Conservation (phyloP, 1,140 invertebrate genomes). For the Ladona fulva region DNA sequence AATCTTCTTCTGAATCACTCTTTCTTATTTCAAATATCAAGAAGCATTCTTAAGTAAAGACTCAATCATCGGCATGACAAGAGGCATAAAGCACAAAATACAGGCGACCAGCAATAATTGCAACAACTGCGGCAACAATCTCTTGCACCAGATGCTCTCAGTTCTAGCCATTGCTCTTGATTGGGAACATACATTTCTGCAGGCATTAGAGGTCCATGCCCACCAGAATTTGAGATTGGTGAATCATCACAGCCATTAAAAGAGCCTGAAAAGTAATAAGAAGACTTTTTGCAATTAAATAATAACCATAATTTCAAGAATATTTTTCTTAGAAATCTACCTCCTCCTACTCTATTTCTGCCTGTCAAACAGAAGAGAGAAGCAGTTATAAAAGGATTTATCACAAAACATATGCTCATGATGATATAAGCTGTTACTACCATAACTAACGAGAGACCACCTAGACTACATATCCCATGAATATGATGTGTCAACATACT, state of each 20-base stretch:
- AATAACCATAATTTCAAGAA: too few relatives aligned
- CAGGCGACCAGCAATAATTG: background rate
- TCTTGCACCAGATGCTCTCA: conserved; percentile 42
- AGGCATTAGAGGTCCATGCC: conserved; percentile 46
- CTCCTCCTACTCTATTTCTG: too few relatives aligned
- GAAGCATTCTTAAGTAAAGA: background rate
- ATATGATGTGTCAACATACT: too few relatives aligned
- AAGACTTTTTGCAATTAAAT: background rate
- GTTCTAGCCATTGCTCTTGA: conserved; percentile 73
- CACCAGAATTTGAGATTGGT: conserved; percentile 12
- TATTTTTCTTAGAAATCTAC: too few relatives aligned
- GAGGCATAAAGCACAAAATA: background rate
- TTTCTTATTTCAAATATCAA: background rate
- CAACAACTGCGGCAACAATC: background rate
- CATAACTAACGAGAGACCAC: too few relatives aligned
- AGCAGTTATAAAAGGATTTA: too few relatives aligned
- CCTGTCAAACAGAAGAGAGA: too few relatives aligned
- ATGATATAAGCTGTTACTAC: too few relatives aligned
- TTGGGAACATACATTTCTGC: conserved; percentile 85
- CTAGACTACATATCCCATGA: too few relatives aligned
- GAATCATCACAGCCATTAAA: background rate
- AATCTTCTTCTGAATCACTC: too few relatives aligned
- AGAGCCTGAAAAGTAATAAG: background rate
- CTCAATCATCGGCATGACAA: background rate
- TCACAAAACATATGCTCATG: too few relatives aligned